These are phyloP conservation scores for Alethe castanea DNA, from an alignment of 2,113 vertebrate genomes.

Conservation along the genomic window DNA sequence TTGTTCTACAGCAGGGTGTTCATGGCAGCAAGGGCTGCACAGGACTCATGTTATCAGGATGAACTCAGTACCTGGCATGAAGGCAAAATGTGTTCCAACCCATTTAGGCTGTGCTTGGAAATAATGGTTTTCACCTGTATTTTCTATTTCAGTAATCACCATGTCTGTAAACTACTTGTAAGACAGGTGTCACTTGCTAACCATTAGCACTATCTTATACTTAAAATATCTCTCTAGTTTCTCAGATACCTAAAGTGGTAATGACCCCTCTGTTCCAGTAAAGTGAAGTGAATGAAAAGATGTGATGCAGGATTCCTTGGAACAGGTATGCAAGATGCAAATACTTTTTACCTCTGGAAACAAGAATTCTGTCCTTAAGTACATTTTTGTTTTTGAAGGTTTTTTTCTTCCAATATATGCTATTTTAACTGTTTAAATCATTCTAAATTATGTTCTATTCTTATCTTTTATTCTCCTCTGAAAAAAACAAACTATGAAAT, in stretches of 20 bases:
- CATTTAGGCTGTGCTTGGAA: neutral
- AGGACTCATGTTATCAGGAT: fast-evolving
- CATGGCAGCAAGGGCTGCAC: neutral
- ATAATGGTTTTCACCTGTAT: neutral
- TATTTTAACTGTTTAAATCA: neutral
- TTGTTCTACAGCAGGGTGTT: fast-evolving
- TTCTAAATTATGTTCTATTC: neutral
- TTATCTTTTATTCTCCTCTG: neutral
- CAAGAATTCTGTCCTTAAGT: neutral
- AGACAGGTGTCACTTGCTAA: neutral
- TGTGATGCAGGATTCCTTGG: neutral
- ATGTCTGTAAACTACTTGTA: neutral
- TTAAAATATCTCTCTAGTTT: neutral
- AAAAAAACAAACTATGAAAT: neutral
- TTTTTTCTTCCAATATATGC: neutral
- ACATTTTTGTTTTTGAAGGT: neutral
- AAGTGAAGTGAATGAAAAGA: neutral
- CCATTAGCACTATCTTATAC: neutral
- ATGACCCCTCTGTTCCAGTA: neutral
- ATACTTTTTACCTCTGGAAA: neutral
- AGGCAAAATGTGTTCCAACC: neutral
- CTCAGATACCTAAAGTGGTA: neutral
- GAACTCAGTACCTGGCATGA: fast-evolving
- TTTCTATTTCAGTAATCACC: neutral
- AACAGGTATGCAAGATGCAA: neutral